These are phyloP conservation scores for Brachionus koreanus DNA, from an alignment of 1,140 invertebrate species.

Conservation along the genomic window DNA sequence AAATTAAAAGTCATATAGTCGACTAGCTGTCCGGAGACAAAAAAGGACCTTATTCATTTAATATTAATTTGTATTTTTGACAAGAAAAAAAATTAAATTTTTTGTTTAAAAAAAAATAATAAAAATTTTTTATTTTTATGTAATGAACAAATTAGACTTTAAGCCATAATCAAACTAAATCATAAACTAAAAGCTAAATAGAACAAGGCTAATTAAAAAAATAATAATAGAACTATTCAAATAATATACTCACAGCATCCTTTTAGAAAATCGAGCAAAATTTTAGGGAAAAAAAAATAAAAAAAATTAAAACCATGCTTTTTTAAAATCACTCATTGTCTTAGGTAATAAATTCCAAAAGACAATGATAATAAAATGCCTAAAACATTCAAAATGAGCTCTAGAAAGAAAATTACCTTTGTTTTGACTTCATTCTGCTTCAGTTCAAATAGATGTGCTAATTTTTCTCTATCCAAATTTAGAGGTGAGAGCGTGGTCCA, in stretches of 20 bases:
- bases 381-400: not conserved
- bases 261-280: not conserved
- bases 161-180: not conserved
- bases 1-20: too few relatives aligned
- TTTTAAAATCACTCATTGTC: not conserved
- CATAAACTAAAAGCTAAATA: conserved; percentile 21
- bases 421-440: conserved; percentile 87
- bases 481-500: conserved; percentile 82
- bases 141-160: not conserved
- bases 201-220: not conserved
- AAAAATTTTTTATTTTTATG: too few relatives aligned
- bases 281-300: not conserved
- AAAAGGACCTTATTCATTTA: too few relatives aligned
- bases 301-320: conserved; percentile 25
- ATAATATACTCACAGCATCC: conserved; percentile 28
- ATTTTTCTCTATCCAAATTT: conserved; percentile 79
- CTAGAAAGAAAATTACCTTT: conserved; percentile 64
- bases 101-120: too few relatives aligned
- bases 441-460: conserved; percentile 95
- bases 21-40: too few relatives aligned
- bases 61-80: too few relatives aligned
- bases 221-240: conserved; percentile 16
- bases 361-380: not conserved
- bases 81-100: too few relatives aligned
- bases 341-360: not conserved